Evolutionary conservation across 2,888 invertebrate species (phyloP), one percentile per base, ranked within the genome.

Genomic region (Monochamus alternatus): DNA sequence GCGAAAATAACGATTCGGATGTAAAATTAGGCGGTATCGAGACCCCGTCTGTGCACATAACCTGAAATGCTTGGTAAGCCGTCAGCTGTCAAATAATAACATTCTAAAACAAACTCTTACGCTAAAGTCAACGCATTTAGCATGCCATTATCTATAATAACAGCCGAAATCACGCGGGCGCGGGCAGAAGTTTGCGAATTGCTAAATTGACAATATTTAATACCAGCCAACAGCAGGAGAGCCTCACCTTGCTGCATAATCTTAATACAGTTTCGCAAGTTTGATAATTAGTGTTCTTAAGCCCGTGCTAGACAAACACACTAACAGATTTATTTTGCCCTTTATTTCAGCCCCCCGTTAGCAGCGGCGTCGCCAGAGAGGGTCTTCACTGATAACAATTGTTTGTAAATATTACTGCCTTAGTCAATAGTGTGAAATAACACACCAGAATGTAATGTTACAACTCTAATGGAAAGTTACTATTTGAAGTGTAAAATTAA

Each of bases 131-230:
- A 87, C 88, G 87, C 87, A 87, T 87, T 87, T 87, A 87, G 86
- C 86, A 86, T 87, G 86, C 87, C 86, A 87, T 88, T 88, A 88
- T 88, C 88, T 88, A 87, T 87, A 87, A 88, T 88, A 88, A 88
- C 87, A 87, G 85, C 84, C 85, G 84, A 87, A 87, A 87, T 87
- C 87, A 85, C 87, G 85, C 81, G 80, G 84, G 83, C 84, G 76
- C 84, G 76, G 80, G 78, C 78, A 77, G 85, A 87, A 87, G 85
- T 87, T 87, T 85, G 85, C 87, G 87, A 88, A 89, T 88, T 89
- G 89, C 89, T 88, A 88, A 88, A 89, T 89, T 88, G 89, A 89
- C 88, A 88, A 89, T 89, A 89, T 89, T 89, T 88, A 88, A 88
- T 87, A 86, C 79, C 77, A 71, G 68, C 77, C 52, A 73, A 74